Percentiles rank a stretch among this genome's conserved stretches.
phyloP scores from a whole-genome alignment of 1,140 invertebrate genomes.

The Brachionus rubens region DNA sequence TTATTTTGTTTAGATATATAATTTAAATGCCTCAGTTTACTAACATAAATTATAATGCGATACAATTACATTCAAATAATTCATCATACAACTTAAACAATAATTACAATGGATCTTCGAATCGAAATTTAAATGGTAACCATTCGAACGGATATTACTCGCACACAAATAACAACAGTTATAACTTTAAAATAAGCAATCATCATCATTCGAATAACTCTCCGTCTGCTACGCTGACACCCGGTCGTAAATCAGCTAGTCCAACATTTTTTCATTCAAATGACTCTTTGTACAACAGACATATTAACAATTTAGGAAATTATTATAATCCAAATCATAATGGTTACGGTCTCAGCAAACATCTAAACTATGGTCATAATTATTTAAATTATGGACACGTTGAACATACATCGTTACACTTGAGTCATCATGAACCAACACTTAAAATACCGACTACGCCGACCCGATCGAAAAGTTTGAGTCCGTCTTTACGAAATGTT shows the following conservation, averaged over 20 bases:
- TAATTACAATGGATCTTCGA: too few species aligned
- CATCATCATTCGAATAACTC: slow-evolving; percentile 3
- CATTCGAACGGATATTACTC: neutral
- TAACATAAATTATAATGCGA: neutral
- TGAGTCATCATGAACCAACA: neutral
- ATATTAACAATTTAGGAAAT: neutral
- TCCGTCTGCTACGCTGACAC: neutral
- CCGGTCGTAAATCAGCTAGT: slow-evolving; percentile 40
- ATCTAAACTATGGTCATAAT: neutral
- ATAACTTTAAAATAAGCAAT: neutral
- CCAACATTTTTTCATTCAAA: slow-evolving; percentile 38
- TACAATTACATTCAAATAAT: slow-evolving; percentile 17
- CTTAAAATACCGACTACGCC: slow-evolving; percentile 29
- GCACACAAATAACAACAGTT: neutral
- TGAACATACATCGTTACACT: neutral
- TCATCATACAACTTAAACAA: neutral
- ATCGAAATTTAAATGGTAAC: neutral
- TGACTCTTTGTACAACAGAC: neutral
- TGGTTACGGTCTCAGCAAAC: neutral
- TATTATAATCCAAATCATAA: neutral
- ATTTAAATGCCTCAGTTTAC: slow-evolving; percentile 38
- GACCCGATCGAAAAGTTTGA: slow-evolving; percentile 37
- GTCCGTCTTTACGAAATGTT: slow-evolving; percentile 16
- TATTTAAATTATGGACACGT: neutral
- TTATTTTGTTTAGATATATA: neutral